Base-by-base conservation (phyloP, 2,797 vertebrate genomes). In the Crypturellus tataupa region DNA sequence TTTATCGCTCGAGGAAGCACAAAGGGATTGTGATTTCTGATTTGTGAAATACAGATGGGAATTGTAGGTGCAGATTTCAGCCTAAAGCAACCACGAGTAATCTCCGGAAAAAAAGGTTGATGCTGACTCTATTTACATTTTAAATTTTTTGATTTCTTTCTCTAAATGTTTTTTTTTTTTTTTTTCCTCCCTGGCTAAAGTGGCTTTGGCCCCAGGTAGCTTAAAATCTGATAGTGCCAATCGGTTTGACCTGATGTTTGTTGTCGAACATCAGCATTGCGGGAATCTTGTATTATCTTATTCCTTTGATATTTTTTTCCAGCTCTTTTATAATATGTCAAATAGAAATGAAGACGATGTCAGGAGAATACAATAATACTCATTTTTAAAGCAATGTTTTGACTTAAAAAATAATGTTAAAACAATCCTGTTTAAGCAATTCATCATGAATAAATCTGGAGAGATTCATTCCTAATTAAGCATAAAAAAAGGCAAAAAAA, bases 331-430 rank as follows among this genome's bases (percentile, higher is more conserved):
- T 19, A 79, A 84, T 0, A 3, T 51, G 73, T 88, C 87, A 93
- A 60, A 33, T 79, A 86, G 88, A 29, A 86, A 94, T 40, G 56
- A 84, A 55, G 67, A 51, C 1, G 2, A 73, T 90, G 80, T 85
- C 71, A 95, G 83, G 69, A 90, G 65, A 85, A 39, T 79, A 27
- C 7, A 20, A 64, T 87, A 69, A 58, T 70, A 79, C 40, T 91
- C 53, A 63, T 79, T 81, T 94, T 89, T 80, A 81, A 82, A 75
- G 42, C 42, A 49, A 39, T 79, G 42, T 93, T 94, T 95, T 91
- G 83, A 88, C 67, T 96, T 96, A 5, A 78, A 82, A 76, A 94
- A 49, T 39, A 67, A 47, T 35, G 14, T 69, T 88, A 78, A 86
- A 94, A 87, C 67, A 72, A 85, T 83, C 31, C 37, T 0, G 1